phyloP scores from a whole-genome alignment of 2,113 vertebrate species.

The Forbesichthys agassizii region DNA sequence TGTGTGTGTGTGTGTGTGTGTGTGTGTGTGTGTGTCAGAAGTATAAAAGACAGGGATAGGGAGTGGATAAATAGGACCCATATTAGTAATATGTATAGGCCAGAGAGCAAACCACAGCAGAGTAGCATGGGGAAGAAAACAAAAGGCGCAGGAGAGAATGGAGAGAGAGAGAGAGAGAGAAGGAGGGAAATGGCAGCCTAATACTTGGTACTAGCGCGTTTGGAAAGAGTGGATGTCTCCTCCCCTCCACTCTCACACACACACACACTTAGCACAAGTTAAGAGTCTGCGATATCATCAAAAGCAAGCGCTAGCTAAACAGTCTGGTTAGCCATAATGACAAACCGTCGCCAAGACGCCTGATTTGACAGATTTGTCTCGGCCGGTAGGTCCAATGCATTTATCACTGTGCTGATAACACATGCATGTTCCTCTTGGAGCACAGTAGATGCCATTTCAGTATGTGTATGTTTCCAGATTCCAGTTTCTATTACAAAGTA shows the following conservation, averaged over 20 bases:
- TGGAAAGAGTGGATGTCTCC: too few relatives aligned
- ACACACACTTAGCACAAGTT: background rate
- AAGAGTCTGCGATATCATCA: background rate
- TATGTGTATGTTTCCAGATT: background rate
- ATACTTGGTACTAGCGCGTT: too few relatives aligned
- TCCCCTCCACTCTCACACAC: too few relatives aligned
- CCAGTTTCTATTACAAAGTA: background rate
- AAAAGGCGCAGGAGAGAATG: constrained; percentile 4
- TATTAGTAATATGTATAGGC: constrained; percentile 68
- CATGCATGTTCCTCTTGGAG: too few relatives aligned
- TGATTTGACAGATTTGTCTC: too few relatives aligned
- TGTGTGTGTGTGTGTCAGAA: background rate
- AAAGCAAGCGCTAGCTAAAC: too few relatives aligned
- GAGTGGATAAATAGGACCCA: constrained; percentile 23
- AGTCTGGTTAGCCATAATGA: too few relatives aligned
- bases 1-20: too few relatives aligned
- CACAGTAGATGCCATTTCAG: too few relatives aligned
- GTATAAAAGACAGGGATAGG: background rate
- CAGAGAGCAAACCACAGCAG: constrained; percentile 13
- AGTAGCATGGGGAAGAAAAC: constrained; percentile 16
- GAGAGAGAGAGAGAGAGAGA: background rate
- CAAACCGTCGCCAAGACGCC: too few relatives aligned
- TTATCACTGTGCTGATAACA: too few relatives aligned
- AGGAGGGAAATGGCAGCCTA: constrained; percentile 6
- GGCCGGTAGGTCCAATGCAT: too few relatives aligned